Base-by-base conservation (phyloP, 2,888 invertebrate species). In the Acanthoscelides obtectus region DNA sequence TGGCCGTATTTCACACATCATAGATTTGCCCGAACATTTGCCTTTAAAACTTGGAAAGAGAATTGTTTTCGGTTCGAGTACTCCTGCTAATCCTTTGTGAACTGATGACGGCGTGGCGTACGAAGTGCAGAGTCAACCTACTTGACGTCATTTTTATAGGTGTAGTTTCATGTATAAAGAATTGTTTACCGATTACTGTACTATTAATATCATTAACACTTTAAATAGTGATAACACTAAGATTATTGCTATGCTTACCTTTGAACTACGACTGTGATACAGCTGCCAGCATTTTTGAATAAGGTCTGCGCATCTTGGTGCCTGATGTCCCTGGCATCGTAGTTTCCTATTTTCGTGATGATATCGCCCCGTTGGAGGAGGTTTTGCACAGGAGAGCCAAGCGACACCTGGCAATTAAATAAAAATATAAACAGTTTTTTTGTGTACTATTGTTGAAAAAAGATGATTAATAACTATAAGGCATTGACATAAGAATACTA, bases 241-340 rank as follows among this genome's bases (percentile, higher is more conserved):
- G 6, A 17, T 68, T 68, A 22, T 22, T 68, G 68, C 22, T 22
- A 22, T 63, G 76, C 80, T 82, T 86, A 93, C 95, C 95, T 93
- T 86, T 95, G 94, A 74, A 96, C 91, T 77, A 93, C 94, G 77
- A 96, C 87, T 84, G 90, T 90, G 82, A 96, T 92, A 81, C 92
- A 90, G 82, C 91, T 93, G 74, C 91, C 92, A 75, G 95, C 92
- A 83, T 92, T 93, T 85, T 91, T 92, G 85, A 96, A 95, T 76
- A 96, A 88, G 83, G 92, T 93, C 86, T 96, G 95, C 71, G 97
- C 97, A 87, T 96, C 95, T 84, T 95, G 93, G 83, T 97, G 97
- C 80, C 95, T 90, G 81, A 97, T 88, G 83, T 94, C 93, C 74
- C 94, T 89, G 68, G 94, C 92, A 87, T 97, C 96, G 86, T 94